Evolutionary conservation across 1,140 invertebrate genomes (phyloP), one percentile per base, ranked within the genome.

Genomic region (Daktulosphaira vitifoliae): DNA sequence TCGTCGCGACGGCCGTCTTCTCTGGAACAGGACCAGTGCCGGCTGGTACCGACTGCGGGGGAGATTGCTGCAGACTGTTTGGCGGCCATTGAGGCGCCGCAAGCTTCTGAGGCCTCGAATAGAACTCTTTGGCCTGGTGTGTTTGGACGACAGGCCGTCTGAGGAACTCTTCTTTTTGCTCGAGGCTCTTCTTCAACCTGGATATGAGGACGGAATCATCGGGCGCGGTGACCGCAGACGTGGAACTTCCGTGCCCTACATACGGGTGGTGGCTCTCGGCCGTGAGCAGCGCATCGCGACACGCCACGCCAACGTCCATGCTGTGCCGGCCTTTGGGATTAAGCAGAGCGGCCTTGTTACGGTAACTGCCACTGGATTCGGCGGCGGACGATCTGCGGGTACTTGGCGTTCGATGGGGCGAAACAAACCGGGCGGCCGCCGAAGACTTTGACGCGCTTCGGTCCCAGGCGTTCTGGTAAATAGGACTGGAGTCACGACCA

Each of bases 81-180:
- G 87, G 86, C 0, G 87, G 86, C 87, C 87, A 89, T 1, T 84
- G 78, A 20, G 84, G 81, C 66, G 81, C 81, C 56, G 84, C 82
- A 44, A 89, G 72, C 70, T 87, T 88, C 70, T 88, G 85, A 1
- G 87, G 86, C 69, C 85, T 78, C 6, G 84, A 82, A 70, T 89
- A 88, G 71, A 88, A 88, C 71, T 89, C 87, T 51, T 82, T 80
- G 65, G 81, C 71, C 2, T 68, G 81, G 64, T 56, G 71, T n/a
- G 82, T 81, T 49, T 82, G 81, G 69, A 84, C 80, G 69, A 80
- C 83, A 2, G 87, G 87, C 62, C 87, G 78, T 69, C 82, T 81
- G 29, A 92, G 76, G 73, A 92, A 92, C 69, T 90, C 89, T 74
- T 91, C 88, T 71, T 92, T 92, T 71, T 91, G 87, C 70, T 90